A percentile compares a stretch with the other conserved stretches of the same genome.
These are phyloP conservation scores for Chymomyza caudatula DNA, from an alignment of 2,888 invertebrate species.

Conservation along the genomic window DNA sequence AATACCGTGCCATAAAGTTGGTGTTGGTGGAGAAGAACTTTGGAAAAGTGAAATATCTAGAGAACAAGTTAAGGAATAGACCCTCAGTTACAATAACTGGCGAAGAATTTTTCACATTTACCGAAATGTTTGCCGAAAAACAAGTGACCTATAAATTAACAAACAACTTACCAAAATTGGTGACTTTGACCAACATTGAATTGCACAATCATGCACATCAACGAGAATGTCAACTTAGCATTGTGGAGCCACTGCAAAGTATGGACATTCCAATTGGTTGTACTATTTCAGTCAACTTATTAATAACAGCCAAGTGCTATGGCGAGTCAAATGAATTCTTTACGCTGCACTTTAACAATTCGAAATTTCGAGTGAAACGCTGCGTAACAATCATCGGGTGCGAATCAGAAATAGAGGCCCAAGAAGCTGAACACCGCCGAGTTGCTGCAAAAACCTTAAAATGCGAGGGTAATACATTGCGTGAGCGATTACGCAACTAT, in stretches of 20 bases:
- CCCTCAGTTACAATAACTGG: conserved; percentile 80
- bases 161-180: conserved; percentile 50
- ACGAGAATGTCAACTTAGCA: conserved; percentile 48
- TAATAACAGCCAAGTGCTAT: conserved; percentile 43
- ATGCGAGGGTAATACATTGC: conserved; percentile 20
- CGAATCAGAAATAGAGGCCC: conserved; percentile 44
- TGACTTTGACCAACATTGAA: conserved; percentile 36
- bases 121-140: conserved; percentile 76
- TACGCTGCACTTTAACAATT: conserved; percentile 58
- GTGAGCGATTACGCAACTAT: conserved; percentile 58
- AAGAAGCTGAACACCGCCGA: conserved; percentile 37
- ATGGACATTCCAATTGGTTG: conserved; percentile 1
- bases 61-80: not conserved
- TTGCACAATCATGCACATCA: conserved; percentile 9
- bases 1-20: conserved; percentile 70
- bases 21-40: conserved; percentile 49
- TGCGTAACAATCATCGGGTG: conserved; percentile 66
- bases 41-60: conserved; percentile 8
- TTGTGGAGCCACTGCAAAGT: conserved; percentile 53
- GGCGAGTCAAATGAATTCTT: conserved; percentile 63
- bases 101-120: conserved; percentile 75
- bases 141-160: conserved; percentile 42
- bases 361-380: conserved; percentile 45
- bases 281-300: not conserved
- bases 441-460: conserved; percentile 29